Evolutionary conservation across 2,888 invertebrate genomes (phyloP).

Genomic region (Acanthosepion esculentum): DNA sequence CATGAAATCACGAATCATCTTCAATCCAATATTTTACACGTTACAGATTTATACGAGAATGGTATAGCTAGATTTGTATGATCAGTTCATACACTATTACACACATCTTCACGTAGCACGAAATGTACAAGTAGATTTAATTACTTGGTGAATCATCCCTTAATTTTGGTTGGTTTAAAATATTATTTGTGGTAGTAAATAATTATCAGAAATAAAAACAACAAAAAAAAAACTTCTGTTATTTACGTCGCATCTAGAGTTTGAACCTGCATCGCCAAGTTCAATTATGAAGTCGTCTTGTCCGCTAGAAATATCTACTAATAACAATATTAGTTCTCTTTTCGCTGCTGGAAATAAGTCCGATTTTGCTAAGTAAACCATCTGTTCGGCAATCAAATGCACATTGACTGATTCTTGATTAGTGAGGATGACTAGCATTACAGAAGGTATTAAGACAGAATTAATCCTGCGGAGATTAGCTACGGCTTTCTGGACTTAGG

Average conservation of each 20-base stretch:
- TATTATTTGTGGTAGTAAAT: too few relatives aligned
- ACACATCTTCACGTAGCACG: too few relatives aligned
- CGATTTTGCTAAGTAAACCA: neutral
- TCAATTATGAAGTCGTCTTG: neutral
- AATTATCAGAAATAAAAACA: too few relatives aligned
- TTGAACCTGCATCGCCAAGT: neutral
- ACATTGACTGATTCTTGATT: slow-evolving; percentile 20
- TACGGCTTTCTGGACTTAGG: neutral
- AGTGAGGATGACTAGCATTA: neutral
- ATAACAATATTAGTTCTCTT: neutral
- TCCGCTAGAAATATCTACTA: neutral
- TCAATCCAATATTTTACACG: too few relatives aligned
- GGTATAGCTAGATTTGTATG: too few relatives aligned
- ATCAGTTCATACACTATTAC: too few relatives aligned
- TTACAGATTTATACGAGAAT: too few relatives aligned
- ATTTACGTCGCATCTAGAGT: neutral
- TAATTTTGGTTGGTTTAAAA: too few relatives aligned
- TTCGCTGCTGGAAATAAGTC: slow-evolving; percentile 1
- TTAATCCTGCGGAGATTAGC: neutral
- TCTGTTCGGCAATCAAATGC: neutral
- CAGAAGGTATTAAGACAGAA: neutral
- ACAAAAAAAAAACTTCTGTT: neutral
- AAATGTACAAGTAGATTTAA: too few relatives aligned
- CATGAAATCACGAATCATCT: too few relatives aligned
- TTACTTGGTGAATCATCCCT: too few relatives aligned